Conservation (phyloP, 2,113 vertebrate genomes). For the Rhipidura dahli region DNA sequence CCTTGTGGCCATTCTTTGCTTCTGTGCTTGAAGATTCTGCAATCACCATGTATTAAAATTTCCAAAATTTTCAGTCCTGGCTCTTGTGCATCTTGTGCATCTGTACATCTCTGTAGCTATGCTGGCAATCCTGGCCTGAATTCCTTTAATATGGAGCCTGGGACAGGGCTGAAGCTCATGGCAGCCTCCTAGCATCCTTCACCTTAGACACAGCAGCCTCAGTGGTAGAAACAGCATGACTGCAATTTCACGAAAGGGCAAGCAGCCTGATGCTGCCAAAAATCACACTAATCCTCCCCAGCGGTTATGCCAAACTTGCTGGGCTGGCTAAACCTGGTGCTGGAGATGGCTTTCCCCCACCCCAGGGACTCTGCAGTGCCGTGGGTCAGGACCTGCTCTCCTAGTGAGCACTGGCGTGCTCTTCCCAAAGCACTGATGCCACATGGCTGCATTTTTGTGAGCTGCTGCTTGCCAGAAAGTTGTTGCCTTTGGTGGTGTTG, state of each 20-base stretch:
- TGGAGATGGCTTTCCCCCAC: not conserved
- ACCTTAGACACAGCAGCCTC: not conserved
- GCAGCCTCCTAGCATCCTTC: not conserved
- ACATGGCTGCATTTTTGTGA: not conserved
- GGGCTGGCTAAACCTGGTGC: not conserved
- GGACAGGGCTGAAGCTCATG: not conserved
- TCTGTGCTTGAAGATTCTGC: not conserved
- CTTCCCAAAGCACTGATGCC: not conserved
- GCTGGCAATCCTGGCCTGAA: not conserved
- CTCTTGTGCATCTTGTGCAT: no score
- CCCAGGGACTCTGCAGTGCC: not conserved
- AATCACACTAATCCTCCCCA: fast-evolving
- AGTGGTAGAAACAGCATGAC: not conserved
- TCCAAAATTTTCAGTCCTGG: not conserved
- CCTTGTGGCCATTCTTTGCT: not conserved
- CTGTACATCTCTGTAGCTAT: not conserved
- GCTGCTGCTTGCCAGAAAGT: not conserved
- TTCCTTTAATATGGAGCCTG: not conserved
- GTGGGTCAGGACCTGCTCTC: not conserved
- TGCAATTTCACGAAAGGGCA: not conserved
- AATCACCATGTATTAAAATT: not conserved
- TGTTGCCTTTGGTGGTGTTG: not conserved
- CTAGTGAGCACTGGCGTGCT: fast-evolving
- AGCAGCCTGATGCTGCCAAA: not conserved
- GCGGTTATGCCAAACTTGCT: not conserved